Evolutionary conservation across 1,140 invertebrate species (phyloP), one percentile per base, ranked within the genome.

Genomic region (Sycophila sp.): DNA sequence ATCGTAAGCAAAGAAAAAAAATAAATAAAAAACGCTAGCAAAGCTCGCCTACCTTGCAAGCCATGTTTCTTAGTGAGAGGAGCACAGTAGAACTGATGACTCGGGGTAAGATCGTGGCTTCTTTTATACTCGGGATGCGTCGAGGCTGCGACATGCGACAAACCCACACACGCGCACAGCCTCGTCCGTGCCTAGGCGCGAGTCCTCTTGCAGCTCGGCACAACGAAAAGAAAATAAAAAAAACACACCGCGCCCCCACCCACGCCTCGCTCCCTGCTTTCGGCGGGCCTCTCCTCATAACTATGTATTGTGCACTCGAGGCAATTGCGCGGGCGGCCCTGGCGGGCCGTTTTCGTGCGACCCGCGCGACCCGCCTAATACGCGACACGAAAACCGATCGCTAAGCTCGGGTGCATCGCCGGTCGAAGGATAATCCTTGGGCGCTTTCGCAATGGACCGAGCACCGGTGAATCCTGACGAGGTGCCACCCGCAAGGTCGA

Each of bases 371-470:
- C 47, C 24, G 58, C 51, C 74, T 60, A 69, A 80, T 81, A 85
- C 83, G 83, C 82, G 83, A 84, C 83, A 49, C 81, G 84, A 77
- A 81, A 83, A 79, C 75, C 72, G 82, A 85, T 83, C 72, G 63
- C 69, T 28, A n/a, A n/a, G n/a, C n/a, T n/a, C n/a, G n/a, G n/a
- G n/a, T n/a, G n/a, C n/a, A n/a, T n/a, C n/a, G n/a, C n/a, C n/a
- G n/a, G n/a, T n/a, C n/a, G n/a, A n/a, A n/a, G n/a, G n/a, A n/a
- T n/a, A n/a, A n/a, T n/a, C n/a, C n/a, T n/a, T n/a, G n/a, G n/a
- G n/a, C n/a, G n/a, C n/a, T n/a, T n/a, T n/a, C n/a, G n/a, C n/a
- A n/a, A n/a, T n/a, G n/a, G n/a, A n/a, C n/a, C n/a, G n/a, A n/a
- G n/a, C n/a, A n/a, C n/a, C n/a, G n/a, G n/a, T n/a, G n/a, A n/a